Evolutionary conservation across 2,113 vertebrate species (phyloP).

Genomic region (Oreochromis aureus): DNA sequence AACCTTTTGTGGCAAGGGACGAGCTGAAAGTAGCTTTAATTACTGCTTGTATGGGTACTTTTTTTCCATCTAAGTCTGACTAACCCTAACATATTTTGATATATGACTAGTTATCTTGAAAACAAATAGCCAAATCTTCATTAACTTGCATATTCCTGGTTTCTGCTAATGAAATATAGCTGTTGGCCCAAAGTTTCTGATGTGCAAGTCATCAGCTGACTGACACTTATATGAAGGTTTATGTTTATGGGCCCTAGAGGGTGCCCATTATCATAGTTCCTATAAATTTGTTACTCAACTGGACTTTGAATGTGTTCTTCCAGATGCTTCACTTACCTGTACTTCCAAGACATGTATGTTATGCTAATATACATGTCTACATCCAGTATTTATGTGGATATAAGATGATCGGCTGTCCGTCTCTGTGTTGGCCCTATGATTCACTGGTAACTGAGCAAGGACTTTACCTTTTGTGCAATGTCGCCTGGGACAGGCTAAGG

Average conservation of each 20-base stretch:
- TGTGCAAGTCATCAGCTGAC: background rate
- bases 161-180: background rate
- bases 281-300: background rate
- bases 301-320: background rate
- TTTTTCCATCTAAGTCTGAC: background rate
- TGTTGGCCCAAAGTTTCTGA: background rate
- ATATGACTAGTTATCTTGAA: background rate
- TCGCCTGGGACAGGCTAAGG: background rate
- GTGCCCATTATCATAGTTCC: background rate
- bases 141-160: background rate
- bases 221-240: background rate
- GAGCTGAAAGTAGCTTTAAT: background rate
- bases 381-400: background rate
- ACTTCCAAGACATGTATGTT: background rate
- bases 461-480: too few relatives aligned
- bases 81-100: background rate
- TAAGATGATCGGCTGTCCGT: background rate
- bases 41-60: accelerated
- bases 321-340: background rate
- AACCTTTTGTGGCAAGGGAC: background rate
- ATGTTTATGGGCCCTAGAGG: background rate
- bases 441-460: background rate
- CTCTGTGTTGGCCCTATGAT: background rate
- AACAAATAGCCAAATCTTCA: background rate
- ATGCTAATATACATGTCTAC: too few relatives aligned